A percentile compares a stretch with the other conserved stretches of the same genome.
phyloP scores from a whole-genome alignment of 2,113 vertebrate genomes.

The Callionymus lyra region DNA sequence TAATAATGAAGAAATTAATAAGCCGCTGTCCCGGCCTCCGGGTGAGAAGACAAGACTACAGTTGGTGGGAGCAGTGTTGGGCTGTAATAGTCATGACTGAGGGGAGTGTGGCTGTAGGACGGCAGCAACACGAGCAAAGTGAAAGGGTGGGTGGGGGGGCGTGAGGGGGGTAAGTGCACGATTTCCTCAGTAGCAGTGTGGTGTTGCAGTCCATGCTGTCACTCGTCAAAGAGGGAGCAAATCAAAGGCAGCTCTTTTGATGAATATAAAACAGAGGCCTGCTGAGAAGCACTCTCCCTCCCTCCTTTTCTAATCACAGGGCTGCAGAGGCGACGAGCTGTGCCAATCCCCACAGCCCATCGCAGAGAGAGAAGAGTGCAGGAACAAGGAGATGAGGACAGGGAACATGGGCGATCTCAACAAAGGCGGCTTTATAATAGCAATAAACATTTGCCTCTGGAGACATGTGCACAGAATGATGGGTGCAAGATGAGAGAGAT shows the following conservation, averaged over 20 bases:
- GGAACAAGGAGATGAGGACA: slow-evolving; percentile 55
- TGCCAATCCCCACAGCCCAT: slow-evolving; percentile 48
- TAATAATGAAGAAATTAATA: slow-evolving; percentile 70
- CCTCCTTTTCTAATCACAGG: slow-evolving; percentile 69
- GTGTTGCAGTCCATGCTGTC: slow-evolving; percentile 63
- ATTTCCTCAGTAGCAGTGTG: slow-evolving; percentile 63
- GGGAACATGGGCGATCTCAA: slow-evolving; percentile 62
- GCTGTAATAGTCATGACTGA: slow-evolving; percentile 17
- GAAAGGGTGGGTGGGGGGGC: slow-evolving; percentile 22
- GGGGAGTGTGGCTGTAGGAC: slow-evolving; percentile 11
- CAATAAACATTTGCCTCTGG: slow-evolving; percentile 69
- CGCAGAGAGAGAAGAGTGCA: slow-evolving; percentile 65
- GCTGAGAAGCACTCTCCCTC: slow-evolving; percentile 71
- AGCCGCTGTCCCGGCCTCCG: slow-evolving; percentile 48
- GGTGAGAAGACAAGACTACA: slow-evolving; percentile 34
- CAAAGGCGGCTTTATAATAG: slow-evolving; percentile 70
- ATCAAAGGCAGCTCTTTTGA: slow-evolving; percentile 77
- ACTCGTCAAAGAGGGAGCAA: slow-evolving; percentile 70
- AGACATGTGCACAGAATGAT: slow-evolving; percentile 53
- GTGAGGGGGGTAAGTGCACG: slow-evolving; percentile 53
- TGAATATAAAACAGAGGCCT: slow-evolving; percentile 77
- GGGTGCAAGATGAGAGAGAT: slow-evolving; percentile 29
- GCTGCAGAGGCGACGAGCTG: slow-evolving; percentile 55
- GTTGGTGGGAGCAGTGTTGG: slow-evolving; percentile 7
- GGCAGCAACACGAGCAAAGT: slow-evolving; percentile 16